Evolutionary conservation across 2,797 vertebrate genomes (phyloP).

Genomic region (Botia almorhae): DNA sequence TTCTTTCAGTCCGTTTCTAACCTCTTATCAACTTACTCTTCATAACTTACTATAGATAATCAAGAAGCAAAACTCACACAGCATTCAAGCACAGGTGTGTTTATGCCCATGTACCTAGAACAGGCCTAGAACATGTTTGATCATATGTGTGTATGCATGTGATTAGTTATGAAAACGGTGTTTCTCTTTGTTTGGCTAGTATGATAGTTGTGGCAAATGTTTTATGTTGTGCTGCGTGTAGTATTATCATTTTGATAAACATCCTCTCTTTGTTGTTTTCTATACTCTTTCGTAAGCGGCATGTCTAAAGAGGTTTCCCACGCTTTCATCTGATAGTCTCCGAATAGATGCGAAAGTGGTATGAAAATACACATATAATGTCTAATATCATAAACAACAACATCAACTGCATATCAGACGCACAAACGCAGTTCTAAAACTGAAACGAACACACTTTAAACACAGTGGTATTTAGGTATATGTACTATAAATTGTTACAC

Average conservation of each 20-base stretch:
- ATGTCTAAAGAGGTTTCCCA: constrained; percentile 47
- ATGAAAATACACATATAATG: neutral
- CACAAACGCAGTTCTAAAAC: neutral
- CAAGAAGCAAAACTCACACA: neutral
- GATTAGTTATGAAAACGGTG: neutral
- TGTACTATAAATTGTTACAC: neutral
- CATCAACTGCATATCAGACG: neutral
- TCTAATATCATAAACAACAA: neutral
- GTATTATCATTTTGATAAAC: constrained; percentile 59
- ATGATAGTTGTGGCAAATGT: neutral
- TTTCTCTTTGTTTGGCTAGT: neutral
- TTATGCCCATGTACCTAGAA: neutral
- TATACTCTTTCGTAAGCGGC: constrained; percentile 59
- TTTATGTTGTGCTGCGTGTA: constrained; percentile 14
- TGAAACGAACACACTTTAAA: neutral
- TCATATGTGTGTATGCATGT: constrained; percentile 57
- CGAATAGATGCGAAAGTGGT: constrained; percentile 37
- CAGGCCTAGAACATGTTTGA: constrained; percentile 5
- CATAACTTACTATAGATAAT: neutral
- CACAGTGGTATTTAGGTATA: neutral
- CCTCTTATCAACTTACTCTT: constrained; percentile 2
- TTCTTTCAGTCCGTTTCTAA: constrained; percentile 10
- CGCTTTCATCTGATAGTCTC: constrained; percentile 39
- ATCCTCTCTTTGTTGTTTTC: constrained; percentile 62
- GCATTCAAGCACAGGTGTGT: neutral